These are phyloP conservation scores for Stercorarius parasiticus DNA, from an alignment of 2,113 vertebrate genomes.

Conservation along the genomic window DNA sequence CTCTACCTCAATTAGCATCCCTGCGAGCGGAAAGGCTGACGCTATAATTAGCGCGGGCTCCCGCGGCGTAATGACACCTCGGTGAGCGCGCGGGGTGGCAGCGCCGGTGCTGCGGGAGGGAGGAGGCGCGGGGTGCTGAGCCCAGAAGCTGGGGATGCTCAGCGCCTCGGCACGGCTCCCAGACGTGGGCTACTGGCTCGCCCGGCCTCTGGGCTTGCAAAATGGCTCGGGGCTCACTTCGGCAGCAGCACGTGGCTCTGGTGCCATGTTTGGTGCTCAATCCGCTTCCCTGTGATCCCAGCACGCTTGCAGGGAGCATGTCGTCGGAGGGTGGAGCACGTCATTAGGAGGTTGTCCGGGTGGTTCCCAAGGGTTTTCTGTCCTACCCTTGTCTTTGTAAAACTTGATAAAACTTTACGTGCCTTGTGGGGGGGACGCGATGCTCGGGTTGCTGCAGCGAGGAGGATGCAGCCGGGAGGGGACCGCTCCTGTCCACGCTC, in stretches of 20 bases:
- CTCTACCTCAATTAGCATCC: constrained; percentile 48
- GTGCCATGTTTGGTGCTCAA: fast-evolving
- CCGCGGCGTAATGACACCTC: background rate
- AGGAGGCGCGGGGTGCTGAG: background rate
- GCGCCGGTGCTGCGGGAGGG: background rate
- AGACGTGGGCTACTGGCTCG: fast-evolving
- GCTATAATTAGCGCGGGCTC: constrained; percentile 50
- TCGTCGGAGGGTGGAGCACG: fast-evolving
- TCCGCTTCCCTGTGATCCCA: background rate
- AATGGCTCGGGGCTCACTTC: fast-evolving
- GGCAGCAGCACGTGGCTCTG: background rate
- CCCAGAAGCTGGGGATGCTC: background rate
- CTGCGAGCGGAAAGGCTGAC: constrained; percentile 38
- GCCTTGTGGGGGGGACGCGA: fast-evolving
- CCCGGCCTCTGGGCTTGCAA: background rate
- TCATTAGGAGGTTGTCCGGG: fast-evolving
- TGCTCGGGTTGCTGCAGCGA: fast-evolving
- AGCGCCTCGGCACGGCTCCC: fast-evolving
- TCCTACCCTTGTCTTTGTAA: background rate
- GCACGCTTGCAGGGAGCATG: fast-evolving
- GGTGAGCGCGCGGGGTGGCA: background rate
- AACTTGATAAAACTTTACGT: too few relatives aligned
- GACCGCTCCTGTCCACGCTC: fast-evolving
- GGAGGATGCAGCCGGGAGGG: background rate
- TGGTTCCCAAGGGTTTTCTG: background rate